Percentiles rank a stretch among this genome's conserved stretches.
Evolutionary conservation across 2,113 vertebrate genomes (phyloP).

Genomic region (Pungitius pungitius): DNA sequence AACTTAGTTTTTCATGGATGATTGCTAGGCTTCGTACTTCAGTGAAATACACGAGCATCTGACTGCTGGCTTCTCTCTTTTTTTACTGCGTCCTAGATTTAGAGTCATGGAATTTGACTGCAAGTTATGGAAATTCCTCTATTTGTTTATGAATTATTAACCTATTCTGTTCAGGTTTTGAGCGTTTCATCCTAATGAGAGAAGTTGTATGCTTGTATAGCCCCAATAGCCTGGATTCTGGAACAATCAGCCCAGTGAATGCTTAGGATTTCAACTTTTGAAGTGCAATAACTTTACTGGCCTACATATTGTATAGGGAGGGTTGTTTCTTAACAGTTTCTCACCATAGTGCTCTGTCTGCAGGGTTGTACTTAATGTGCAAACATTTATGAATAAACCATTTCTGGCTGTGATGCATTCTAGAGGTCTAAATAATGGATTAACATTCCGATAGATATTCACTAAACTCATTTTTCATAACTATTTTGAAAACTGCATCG

Average conservation of each 20-base stretch:
- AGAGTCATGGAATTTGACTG: conserved; percentile 29
- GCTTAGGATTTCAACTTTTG: background rate
- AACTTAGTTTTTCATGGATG: conserved; percentile 63
- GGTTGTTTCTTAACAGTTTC: background rate
- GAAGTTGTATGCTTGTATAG: background rate
- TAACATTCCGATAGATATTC: background rate
- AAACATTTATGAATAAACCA: background rate
- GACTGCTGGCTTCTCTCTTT: conserved; percentile 62
- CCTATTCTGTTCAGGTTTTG: conserved; percentile 1
- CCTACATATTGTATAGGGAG: background rate
- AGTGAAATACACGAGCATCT: conserved; percentile 46
- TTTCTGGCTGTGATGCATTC: background rate
- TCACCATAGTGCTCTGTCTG: background rate
- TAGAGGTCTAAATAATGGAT: background rate
- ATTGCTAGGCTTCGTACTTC: conserved; percentile 52
- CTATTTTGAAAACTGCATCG: background rate
- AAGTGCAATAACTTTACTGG: background rate
- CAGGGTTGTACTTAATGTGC: background rate
- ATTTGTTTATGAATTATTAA: conserved; percentile 42
- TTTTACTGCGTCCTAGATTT: conserved; percentile 61
- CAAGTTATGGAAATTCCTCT: conserved; percentile 29
- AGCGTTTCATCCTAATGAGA: background rate
- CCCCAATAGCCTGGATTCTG: background rate
- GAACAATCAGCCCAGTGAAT: background rate
- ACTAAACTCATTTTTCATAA: background rate